Conservation (phyloP, 2,113 vertebrate genomes). For the Mionectes macconnelli region DNA sequence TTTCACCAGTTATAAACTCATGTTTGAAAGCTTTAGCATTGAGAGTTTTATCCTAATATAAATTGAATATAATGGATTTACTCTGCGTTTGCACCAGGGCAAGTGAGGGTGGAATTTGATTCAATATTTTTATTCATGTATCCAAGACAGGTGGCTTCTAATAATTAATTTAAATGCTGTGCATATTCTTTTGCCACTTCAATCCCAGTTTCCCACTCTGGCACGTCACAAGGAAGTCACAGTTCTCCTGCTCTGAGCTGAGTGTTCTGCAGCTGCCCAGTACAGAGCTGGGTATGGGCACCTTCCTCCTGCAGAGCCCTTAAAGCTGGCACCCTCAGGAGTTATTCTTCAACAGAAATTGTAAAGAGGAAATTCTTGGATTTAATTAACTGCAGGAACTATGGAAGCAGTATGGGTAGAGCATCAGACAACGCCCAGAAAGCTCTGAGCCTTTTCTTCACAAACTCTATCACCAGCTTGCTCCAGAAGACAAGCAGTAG, state of each 20-base stretch:
- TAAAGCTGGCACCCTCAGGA: not conserved
- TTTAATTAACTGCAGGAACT: not conserved
- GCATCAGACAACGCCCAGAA: not conserved
- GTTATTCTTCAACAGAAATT: not conserved
- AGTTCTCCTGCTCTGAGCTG: not conserved
- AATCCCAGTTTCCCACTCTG: not conserved
- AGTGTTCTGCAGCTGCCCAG: not conserved
- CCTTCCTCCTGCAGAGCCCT: not conserved
- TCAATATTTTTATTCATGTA: not conserved
- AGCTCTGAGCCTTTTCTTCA: not conserved
- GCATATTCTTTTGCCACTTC: not conserved
- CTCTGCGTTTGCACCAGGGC: not conserved
- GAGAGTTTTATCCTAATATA: not conserved
- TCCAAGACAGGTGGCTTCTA: not conserved
- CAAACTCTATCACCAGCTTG: not conserved
- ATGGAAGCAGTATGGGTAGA: not conserved
- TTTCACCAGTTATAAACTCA: not conserved
- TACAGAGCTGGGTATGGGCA: not conserved
- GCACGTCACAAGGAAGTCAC: not conserved
- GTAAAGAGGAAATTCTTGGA: not conserved
- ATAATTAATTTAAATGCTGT: not conserved
- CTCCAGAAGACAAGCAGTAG: not conserved
- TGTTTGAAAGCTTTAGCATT: not conserved
- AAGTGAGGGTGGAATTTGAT: not conserved
- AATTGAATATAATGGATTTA: not conserved